phyloP scores from a whole-genome alignment of 2,113 vertebrate genomes.

The Aptenodytes patagonicus region DNA sequence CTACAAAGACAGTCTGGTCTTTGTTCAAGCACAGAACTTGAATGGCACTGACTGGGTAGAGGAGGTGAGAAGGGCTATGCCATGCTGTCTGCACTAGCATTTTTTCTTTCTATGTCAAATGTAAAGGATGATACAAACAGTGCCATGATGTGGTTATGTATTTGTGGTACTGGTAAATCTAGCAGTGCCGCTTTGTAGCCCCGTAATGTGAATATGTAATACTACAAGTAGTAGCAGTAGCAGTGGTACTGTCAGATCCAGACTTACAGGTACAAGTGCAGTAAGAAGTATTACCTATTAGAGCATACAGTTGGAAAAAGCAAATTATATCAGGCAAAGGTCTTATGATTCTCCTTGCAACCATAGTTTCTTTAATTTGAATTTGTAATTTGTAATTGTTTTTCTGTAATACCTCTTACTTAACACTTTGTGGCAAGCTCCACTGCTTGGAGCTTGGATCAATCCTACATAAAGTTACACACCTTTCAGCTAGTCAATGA shows the following conservation, averaged over 20 bases:
- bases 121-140: background rate
- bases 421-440: accelerated
- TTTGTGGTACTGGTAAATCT: background rate
- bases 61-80: background rate
- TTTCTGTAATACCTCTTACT: background rate
- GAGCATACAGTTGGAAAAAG: background rate
- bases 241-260: background rate
- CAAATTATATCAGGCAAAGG: background rate
- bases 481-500: background rate
- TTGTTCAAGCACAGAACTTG: background rate
- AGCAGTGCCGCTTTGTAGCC: background rate
- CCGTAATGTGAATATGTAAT: background rate
- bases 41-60: background rate
- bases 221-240: background rate
- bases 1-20: background rate
- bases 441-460: background rate
- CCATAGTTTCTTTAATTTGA: background rate
- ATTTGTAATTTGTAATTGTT: background rate
- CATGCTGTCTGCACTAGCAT: background rate
- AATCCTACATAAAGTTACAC: background rate
- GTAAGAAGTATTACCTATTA: background rate
- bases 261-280: background rate
- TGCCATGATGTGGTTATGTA: background rate
- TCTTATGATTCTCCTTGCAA: background rate
- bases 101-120: background rate